These are phyloP conservation scores for Paedocypris micromegethes DNA, from an alignment of 2,797 vertebrate genomes.

Conservation along the genomic window DNA sequence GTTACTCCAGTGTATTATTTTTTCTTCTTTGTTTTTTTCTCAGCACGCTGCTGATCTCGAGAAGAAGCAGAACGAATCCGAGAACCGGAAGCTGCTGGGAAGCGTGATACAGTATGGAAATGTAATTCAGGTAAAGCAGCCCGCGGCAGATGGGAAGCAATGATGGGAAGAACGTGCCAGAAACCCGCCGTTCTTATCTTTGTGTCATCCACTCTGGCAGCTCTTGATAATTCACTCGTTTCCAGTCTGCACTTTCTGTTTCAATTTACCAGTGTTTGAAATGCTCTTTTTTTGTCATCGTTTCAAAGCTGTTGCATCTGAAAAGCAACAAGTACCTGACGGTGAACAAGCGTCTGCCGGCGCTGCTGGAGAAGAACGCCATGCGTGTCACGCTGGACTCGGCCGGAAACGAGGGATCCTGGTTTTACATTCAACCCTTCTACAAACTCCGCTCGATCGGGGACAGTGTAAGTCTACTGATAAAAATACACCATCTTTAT, in stretches of 20 bases:
- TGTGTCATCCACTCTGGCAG: neutral
- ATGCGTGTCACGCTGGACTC: slow-evolving; percentile 96
- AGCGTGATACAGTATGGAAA: slow-evolving; percentile 94
- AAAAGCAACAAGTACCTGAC: slow-evolving; percentile 99
- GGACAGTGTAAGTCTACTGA: slow-evolving; percentile 79
- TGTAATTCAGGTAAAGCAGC: slow-evolving; percentile 82
- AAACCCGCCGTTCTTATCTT: slow-evolving; percentile 15
- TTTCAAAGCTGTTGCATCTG: slow-evolving; percentile 84
- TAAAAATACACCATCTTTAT: neutral
- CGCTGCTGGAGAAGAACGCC: slow-evolving; percentile 94
- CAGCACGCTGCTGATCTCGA: slow-evolving; percentile 95
- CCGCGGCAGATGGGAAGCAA: slow-evolving; percentile 2
- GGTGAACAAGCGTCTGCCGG: slow-evolving; percentile 95
- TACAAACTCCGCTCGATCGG: slow-evolving; percentile 96
- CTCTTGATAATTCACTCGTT: neutral
- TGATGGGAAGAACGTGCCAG: slow-evolving; percentile 4
- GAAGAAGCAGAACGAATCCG: slow-evolving; percentile 97
- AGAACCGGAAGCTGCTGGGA: slow-evolving; percentile 92
- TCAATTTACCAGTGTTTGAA: neutral
- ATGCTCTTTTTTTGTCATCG: slow-evolving; percentile 7
- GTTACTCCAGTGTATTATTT: neutral
- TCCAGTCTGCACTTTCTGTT: neutral
- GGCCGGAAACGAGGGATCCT: slow-evolving; percentile 95
- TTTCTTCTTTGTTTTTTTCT: slow-evolving; percentile 10
- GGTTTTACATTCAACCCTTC: slow-evolving; percentile 99